phyloP scores from a whole-genome alignment of 2,888 invertebrate species.

The Ariolimax columbianus region DNA sequence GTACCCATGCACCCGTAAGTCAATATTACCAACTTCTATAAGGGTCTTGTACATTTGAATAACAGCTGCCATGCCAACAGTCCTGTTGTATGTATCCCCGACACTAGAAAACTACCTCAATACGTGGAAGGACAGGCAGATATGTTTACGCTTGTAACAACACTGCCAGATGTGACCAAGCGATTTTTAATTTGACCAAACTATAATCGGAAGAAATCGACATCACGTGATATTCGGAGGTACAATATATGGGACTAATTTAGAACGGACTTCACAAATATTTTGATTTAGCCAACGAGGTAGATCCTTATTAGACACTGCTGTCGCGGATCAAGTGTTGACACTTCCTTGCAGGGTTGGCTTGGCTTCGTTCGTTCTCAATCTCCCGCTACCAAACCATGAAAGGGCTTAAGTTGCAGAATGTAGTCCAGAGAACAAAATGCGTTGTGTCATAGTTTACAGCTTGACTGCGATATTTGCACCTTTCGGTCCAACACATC shows the following conservation, averaged over 20 bases:
- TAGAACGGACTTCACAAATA: too few relatives aligned
- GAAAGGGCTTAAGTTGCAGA: too few relatives aligned
- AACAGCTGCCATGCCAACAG: slow-evolving; percentile 10
- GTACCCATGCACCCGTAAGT: neutral
- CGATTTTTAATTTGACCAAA: neutral
- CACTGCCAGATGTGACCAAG: slow-evolving; percentile 19
- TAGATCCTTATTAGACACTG: too few relatives aligned
- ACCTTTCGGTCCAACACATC: too few relatives aligned
- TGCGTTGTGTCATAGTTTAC: too few relatives aligned
- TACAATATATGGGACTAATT: neutral
- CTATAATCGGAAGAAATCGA: neutral
- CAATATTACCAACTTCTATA: slow-evolving; percentile 11
- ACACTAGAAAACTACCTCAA: neutral
- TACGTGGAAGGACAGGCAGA: neutral
- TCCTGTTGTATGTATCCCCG: neutral
- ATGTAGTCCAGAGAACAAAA: too few relatives aligned
- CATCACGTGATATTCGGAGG: neutral
- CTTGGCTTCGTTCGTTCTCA: too few relatives aligned
- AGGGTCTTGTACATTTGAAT: slow-evolving; percentile 27
- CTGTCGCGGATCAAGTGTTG: too few relatives aligned
- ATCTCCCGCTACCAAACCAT: too few relatives aligned
- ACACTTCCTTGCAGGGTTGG: too few relatives aligned
- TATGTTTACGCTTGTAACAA: neutral
- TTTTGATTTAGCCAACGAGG: too few relatives aligned
- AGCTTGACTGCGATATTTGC: too few relatives aligned